A percentile compares a stretch with the other conserved stretches of the same genome.
These are phyloP conservation scores for Phoenicopterus ruber DNA, from an alignment of 2,113 vertebrate genomes.

Conservation along the genomic window DNA sequence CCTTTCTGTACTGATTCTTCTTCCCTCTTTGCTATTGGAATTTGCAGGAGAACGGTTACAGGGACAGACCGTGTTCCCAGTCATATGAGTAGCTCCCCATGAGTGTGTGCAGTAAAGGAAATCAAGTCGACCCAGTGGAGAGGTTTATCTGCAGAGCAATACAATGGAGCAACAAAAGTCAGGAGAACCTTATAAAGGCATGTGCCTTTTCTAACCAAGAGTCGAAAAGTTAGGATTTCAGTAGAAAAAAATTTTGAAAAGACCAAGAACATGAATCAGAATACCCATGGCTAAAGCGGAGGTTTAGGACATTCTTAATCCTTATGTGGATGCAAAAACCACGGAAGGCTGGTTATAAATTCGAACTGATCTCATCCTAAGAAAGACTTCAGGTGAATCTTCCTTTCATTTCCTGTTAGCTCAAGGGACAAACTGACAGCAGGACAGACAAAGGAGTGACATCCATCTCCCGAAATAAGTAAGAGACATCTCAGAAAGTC, in stretches of 20 bases:
- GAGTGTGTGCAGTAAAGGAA: background rate
- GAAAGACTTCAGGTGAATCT: conserved; percentile 32
- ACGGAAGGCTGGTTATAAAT: background rate
- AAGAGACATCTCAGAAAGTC: background rate
- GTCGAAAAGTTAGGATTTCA: background rate
- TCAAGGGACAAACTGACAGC: background rate
- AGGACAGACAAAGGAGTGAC: background rate
- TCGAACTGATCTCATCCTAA: conserved; percentile 4
- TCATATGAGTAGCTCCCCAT: background rate
- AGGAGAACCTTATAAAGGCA: conserved; percentile 12
- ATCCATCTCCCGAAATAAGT: background rate
- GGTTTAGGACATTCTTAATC: conserved; percentile 7
- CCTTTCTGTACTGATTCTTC: background rate
- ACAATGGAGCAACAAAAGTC: background rate
- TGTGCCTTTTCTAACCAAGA: background rate
- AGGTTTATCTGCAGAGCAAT: conserved; percentile 1
- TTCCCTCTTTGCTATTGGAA: background rate
- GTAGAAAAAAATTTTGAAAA: background rate
- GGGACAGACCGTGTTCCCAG: background rate
- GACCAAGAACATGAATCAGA: conserved; percentile 4
- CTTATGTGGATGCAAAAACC: conserved; percentile 6
- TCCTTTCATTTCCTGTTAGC: conserved; percentile 11
- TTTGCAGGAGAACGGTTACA: background rate
- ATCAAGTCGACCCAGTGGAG: background rate
- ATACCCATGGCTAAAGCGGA: background rate